Evolutionary conservation across 2,888 invertebrate species (phyloP).

Genomic region (Phaonia tiefii): DNA sequence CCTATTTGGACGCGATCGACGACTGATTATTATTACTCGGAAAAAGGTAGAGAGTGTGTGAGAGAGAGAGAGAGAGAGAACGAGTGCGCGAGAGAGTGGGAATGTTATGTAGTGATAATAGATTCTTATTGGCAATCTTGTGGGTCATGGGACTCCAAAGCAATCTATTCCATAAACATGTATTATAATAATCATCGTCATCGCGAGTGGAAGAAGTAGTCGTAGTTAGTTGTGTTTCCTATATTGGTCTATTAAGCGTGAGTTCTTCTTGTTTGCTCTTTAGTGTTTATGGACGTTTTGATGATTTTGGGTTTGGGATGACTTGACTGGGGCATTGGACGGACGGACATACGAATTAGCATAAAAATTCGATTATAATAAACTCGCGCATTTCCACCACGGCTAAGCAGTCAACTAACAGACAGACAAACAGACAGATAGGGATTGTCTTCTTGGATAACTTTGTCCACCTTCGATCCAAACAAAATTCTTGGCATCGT

Average conservation of each 20-base stretch:
- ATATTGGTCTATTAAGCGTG: constrained; percentile 20
- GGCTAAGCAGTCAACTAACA: not conserved
- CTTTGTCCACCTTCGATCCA: constrained; percentile 47
- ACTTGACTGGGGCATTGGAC: not conserved
- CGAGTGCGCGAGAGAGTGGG: not conserved
- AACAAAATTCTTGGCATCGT: constrained; percentile 51
- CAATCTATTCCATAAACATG: too few species aligned
- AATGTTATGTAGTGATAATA: constrained; percentile 52
- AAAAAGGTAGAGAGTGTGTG: not conserved
- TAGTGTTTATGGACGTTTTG: not conserved
- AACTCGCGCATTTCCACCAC: not conserved
- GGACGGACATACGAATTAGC: constrained; percentile 43
- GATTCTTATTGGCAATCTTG: constrained; percentile 54
- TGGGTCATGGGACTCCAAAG: too few species aligned
- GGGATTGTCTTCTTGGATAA: not conserved
- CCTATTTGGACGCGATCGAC: constrained; percentile 12
- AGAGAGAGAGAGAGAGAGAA: not conserved
- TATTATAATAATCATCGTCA: too few species aligned
- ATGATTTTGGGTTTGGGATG: too few species aligned
- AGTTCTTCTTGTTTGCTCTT: not conserved
- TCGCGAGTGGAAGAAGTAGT: too few species aligned
- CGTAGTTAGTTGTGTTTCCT: too few species aligned
- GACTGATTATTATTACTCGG: constrained; percentile 17
- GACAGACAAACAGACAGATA: not conserved
- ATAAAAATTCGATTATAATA: constrained; percentile 38